Percentiles rank a stretch among this genome's conserved stretches.
These are phyloP conservation scores for Chymomyza caudatula DNA, from an alignment of 2,888 invertebrate species.

Conservation along the genomic window DNA sequence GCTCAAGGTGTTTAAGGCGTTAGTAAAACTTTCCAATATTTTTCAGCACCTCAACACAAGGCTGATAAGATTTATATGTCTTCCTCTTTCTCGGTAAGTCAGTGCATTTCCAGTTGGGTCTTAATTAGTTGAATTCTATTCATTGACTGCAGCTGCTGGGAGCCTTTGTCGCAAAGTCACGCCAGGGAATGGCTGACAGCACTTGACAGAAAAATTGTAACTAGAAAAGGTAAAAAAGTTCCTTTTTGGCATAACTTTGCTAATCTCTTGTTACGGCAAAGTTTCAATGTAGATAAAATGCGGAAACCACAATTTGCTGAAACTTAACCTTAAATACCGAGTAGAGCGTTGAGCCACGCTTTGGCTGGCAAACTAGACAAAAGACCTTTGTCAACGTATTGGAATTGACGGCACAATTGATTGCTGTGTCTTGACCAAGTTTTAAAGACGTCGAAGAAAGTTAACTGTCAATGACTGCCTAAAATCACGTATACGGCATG, in stretches of 20 bases:
- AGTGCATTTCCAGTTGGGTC: conserved; percentile 25
- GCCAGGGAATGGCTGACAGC: conserved; percentile 10
- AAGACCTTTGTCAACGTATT: neutral
- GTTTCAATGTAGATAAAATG: conserved; percentile 68
- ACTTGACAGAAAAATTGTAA: conserved; percentile 18
- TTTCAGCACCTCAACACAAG: conserved; percentile 67
- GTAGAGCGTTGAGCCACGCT: neutral
- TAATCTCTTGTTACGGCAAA: conserved; percentile 67
- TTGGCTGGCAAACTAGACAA: neutral
- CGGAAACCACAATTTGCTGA: conserved; percentile 60
- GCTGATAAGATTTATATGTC: conserved; percentile 56
- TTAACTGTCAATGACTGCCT: neutral
- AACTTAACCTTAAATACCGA: conserved; percentile 25
- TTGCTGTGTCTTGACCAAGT: conserved; percentile 3
- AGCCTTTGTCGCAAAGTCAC: conserved; percentile 10
- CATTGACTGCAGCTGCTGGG: conserved; percentile 38
- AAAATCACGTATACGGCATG: conserved; percentile 6
- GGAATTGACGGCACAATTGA: neutral
- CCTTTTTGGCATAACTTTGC: conserved; percentile 61
- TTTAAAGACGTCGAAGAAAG: neutral
- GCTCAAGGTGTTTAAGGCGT: conserved; percentile 18
- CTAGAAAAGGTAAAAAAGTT: conserved; percentile 18
- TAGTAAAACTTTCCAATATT: conserved; percentile 63
- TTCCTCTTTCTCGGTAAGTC: neutral
- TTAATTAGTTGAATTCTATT: conserved; percentile 71